phyloP scores from a whole-genome alignment of 2,797 vertebrate genomes.

The Acrossocheilus fasciatus region DNA sequence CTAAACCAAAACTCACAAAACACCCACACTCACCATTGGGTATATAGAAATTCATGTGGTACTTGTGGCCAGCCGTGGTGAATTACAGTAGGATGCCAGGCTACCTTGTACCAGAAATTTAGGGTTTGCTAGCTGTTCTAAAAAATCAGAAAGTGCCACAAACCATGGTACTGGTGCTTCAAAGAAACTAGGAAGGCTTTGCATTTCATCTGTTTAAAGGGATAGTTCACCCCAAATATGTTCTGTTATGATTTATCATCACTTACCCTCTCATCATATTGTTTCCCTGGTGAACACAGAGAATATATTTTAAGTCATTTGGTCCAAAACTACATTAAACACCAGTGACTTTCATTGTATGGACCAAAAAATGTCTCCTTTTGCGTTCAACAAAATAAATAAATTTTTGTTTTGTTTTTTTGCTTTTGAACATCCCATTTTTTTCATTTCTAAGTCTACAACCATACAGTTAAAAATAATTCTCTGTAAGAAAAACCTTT shows the following conservation, averaged over 20 bases:
- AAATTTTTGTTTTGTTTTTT: not conserved
- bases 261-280: not conserved
- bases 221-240: not conserved
- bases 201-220: not conserved
- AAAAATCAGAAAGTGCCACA: not conserved
- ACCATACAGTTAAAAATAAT: not conserved
- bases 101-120: not conserved
- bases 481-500: not conserved
- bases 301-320: not conserved
- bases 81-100: conserved; percentile 1
- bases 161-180: not conserved
- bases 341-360: not conserved
- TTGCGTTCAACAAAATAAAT: not conserved
- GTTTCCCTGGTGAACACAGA: not conserved
- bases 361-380: not conserved
- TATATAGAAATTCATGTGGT: conserved; percentile 38
- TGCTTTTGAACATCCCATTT: not conserved
- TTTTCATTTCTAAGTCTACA: not conserved
- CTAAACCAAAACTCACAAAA: conserved; percentile 22
- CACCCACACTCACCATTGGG: conserved; percentile 17
- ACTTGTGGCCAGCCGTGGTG: conserved; percentile 1
- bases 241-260: not conserved
- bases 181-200: not conserved
- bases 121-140: not conserved
- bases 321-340: not conserved